phyloP scores from a whole-genome alignment of 2,888 invertebrate genomes.

The Tortrix viridana region DNA sequence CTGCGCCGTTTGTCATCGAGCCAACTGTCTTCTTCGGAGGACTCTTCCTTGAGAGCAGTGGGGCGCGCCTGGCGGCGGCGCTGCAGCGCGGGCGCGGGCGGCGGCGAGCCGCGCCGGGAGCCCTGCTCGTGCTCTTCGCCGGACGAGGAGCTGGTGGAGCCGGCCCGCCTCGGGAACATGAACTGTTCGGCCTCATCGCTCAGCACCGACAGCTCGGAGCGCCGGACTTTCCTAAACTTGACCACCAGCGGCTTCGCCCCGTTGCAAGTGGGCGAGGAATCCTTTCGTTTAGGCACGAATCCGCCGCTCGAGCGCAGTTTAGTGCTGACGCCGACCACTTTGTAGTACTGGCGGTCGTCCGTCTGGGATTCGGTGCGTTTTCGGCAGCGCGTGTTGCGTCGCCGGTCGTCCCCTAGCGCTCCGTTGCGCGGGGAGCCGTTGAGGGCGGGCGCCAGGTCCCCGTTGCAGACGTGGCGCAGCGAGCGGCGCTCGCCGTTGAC shows the following conservation, averaged over 20 bases:
- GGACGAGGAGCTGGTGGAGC: conserved; percentile 79
- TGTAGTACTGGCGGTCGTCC: conserved; percentile 85
- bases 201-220: conserved; percentile 89
- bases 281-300: conserved; percentile 62
- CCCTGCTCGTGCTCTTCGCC: conserved; percentile 83
- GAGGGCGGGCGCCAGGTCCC: conserved; percentile 60
- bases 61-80: conserved; percentile 69
- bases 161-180: conserved; percentile 90
- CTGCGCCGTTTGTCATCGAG: conserved; percentile 63
- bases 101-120: conserved; percentile 75
- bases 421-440: no score
- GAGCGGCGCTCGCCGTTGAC: conserved; percentile 70
- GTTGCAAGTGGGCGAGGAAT: conserved; percentile 80
- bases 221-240: conserved; percentile 89
- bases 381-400: conserved; percentile 63
- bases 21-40: conserved; percentile 78
- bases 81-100: conserved; percentile 56
- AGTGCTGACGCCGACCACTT: conserved; percentile 88
- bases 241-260: conserved; percentile 86
- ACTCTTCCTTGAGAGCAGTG: conserved; percentile 74
- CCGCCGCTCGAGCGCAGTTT: conserved; percentile 86
- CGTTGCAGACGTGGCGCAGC: conserved; percentile 71
- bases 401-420: no score
- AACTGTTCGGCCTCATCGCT: conserved; percentile 95
- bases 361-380: conserved; percentile 47